Evolutionary conservation across 2,888 invertebrate genomes (phyloP).

Genomic region (Luperina testacea): DNA sequence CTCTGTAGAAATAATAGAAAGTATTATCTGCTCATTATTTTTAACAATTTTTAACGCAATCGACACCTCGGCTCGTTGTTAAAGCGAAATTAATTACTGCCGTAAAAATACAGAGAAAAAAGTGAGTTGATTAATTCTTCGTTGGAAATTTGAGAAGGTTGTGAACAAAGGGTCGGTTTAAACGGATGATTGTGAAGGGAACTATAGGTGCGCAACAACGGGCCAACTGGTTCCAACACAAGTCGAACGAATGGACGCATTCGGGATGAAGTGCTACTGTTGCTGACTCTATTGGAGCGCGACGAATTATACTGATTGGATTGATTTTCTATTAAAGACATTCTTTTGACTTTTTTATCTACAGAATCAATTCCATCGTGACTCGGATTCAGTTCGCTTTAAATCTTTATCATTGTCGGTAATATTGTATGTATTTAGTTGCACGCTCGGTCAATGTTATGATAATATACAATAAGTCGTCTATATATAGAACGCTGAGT

Average conservation of each 20-base stretch:
- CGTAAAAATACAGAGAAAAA: slow-evolving; percentile 80
- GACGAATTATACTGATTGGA: slow-evolving; percentile 85
- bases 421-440: slow-evolving; percentile 58
- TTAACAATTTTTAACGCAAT: slow-evolving; percentile 82
- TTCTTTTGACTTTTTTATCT: slow-evolving; percentile 75
- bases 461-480: slow-evolving; percentile 55
- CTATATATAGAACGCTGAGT: slow-evolving; percentile 64
- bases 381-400: slow-evolving; percentile 78
- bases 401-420: slow-evolving; percentile 68
- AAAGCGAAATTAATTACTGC: slow-evolving; percentile 85
- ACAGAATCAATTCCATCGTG: slow-evolving; percentile 80
- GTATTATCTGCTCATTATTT: slow-evolving; percentile 78
- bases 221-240: slow-evolving; percentile 56
- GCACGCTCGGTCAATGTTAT: slow-evolving; percentile 49
- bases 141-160: slow-evolving; percentile 86
- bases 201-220: slow-evolving; percentile 56
- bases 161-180: slow-evolving; percentile 80
- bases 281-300: slow-evolving; percentile 79
- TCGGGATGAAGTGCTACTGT: slow-evolving; percentile 72
- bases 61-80: slow-evolving; percentile 84
- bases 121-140: slow-evolving; percentile 83
- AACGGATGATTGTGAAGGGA: slow-evolving; percentile 66
- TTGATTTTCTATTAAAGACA: slow-evolving; percentile 85
- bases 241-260: slow-evolving; percentile 69
- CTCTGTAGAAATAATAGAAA: slow-evolving; percentile 75